A percentile compares a stretch with the other conserved stretches of the same genome.
These are phyloP conservation scores for Anthrax anthrax DNA, from an alignment of 2,888 invertebrate species.

Conservation along the genomic window DNA sequence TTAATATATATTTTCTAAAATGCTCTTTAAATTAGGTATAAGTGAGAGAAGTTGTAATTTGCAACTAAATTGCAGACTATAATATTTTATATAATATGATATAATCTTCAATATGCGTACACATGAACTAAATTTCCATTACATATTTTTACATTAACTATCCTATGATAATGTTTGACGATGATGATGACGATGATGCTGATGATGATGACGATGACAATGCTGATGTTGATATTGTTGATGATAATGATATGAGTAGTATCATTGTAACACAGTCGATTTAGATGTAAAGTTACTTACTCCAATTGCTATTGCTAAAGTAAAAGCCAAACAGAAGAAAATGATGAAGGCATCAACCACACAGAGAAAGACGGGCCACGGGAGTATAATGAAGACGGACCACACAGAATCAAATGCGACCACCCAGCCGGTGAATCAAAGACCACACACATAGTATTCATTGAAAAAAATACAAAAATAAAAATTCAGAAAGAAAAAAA, in stretches of 20 bases:
- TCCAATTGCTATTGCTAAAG: neutral
- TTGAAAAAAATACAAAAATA: constrained; percentile 13
- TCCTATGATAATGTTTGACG: too few relatives aligned
- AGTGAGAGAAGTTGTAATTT: too few relatives aligned
- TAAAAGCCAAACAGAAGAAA: neutral
- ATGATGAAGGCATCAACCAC: constrained; percentile 11
- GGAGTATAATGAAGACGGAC: constrained; percentile 18
- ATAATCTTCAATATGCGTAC: too few relatives aligned
- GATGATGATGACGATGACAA: too few relatives aligned
- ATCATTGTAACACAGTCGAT: neutral
- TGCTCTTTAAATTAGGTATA: too few relatives aligned
- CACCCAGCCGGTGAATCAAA: constrained; percentile 17
- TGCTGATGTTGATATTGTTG: neutral
- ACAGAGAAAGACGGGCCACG: constrained; percentile 14
- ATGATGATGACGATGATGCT: too few relatives aligned
- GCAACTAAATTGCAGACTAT: too few relatives aligned
- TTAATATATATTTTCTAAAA: too few relatives aligned
- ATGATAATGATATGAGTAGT: too few relatives aligned
- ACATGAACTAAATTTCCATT: too few relatives aligned
- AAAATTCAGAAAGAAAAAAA: constrained; percentile 3
- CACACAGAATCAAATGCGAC: constrained; percentile 19
- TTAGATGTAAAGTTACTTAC: neutral
- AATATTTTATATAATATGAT: too few relatives aligned
- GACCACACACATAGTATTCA: constrained; percentile 18
- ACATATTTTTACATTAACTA: too few relatives aligned